Percentiles rank a stretch among this genome's conserved stretches.
Conservation (phyloP, 2,797 vertebrate genomes). For the Bradypodion ventrale region DNA sequence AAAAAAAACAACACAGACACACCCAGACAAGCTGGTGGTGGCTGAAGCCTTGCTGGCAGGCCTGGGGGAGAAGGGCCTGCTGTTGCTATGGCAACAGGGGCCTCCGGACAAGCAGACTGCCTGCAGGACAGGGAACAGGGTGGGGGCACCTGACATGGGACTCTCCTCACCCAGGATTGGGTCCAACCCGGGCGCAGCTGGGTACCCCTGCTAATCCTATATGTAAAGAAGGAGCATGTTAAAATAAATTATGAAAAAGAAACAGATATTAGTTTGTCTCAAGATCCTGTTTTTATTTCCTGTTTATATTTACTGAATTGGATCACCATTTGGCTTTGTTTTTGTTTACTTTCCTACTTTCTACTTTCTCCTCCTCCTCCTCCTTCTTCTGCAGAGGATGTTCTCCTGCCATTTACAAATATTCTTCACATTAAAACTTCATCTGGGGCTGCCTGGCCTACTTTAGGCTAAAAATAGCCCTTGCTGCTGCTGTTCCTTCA, state of each 20-base stretch:
- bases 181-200: too few species aligned
- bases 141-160: too few species aligned
- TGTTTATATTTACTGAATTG: conserved; percentile 11
- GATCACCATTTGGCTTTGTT: conserved; percentile 27
- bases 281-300: not conserved
- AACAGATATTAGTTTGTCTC: conserved; percentile 8
- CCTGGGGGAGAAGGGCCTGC: too few species aligned
- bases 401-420: conserved; percentile 11
- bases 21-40: too few species aligned
- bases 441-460: conserved; percentile 59
- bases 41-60: too few species aligned
- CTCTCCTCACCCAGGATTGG: too few species aligned
- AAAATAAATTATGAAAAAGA: conserved; percentile 10
- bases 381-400: not conserved
- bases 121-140: too few species aligned
- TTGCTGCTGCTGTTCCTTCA: conserved; percentile 51
- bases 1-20: too few species aligned
- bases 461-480: conserved; percentile 72
- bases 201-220: not conserved
- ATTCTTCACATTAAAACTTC: conserved; percentile 58
- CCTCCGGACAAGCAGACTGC: too few species aligned
- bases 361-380: conserved; percentile 8
- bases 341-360: conserved; percentile 44
- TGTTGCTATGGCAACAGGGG: too few species aligned
- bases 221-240: not conserved